These are phyloP conservation scores for Lepidochrysops patricia DNA, from an alignment of 2,888 invertebrate species.

Conservation along the genomic window DNA sequence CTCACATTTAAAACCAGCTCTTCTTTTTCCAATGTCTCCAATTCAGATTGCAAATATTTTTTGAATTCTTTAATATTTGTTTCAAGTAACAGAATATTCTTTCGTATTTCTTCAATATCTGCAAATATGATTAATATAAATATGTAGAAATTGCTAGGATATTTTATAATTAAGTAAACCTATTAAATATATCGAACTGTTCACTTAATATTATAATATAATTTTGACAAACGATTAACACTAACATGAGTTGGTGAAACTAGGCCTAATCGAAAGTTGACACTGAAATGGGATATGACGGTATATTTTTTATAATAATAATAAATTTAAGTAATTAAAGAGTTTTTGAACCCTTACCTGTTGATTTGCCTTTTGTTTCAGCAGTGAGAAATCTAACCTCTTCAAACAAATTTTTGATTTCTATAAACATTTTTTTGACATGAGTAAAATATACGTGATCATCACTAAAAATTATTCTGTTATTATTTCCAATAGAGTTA, in stretches of 20 bases:
- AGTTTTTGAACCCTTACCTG: too few species aligned
- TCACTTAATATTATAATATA: background rate
- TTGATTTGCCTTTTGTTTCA: background rate
- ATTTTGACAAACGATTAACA: too few species aligned
- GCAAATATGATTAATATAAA: too few species aligned
- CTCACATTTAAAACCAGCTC: conserved; percentile 37
- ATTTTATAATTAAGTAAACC: too few species aligned
- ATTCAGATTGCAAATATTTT: conserved; percentile 35
- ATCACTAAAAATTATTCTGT: conserved; percentile 25
- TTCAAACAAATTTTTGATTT: conserved; percentile 41
- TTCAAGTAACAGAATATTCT: conserved; percentile 45
- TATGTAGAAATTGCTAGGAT: too few species aligned
- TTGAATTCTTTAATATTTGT: conserved; percentile 41
- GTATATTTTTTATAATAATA: too few species aligned
- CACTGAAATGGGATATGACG: too few species aligned
- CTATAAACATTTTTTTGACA: conserved; percentile 33
- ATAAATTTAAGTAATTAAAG: too few species aligned
- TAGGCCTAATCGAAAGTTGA: too few species aligned
- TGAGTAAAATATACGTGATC: conserved; percentile 32
- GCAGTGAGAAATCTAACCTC: conserved; percentile 41
- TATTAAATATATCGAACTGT: too few species aligned
- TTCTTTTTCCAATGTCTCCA: conserved; percentile 29
- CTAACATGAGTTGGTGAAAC: too few species aligned
- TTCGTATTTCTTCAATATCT: conserved; percentile 55
- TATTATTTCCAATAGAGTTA: conserved; percentile 17